A percentile compares a stretch with the other conserved stretches of the same genome.
Evolutionary conservation across 2,113 vertebrate genomes (phyloP).

Genomic region (Sceloporus tristichus): DNA sequence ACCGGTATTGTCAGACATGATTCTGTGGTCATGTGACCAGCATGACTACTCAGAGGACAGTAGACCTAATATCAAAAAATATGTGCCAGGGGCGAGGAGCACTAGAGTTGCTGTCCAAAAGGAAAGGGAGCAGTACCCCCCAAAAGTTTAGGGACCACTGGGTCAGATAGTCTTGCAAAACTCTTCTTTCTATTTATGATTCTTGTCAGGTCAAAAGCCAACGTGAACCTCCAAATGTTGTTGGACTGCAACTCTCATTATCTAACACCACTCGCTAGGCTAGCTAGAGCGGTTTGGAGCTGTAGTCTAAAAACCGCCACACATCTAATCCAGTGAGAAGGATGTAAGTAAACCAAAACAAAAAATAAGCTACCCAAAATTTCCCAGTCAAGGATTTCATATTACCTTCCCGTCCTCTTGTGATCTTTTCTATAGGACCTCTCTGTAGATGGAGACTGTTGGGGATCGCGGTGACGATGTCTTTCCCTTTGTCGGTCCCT

Average conservation of each 20-base stretch:
- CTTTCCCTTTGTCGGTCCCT: conserved; percentile 87
- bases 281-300: too few relatives aligned
- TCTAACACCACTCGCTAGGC: neutral
- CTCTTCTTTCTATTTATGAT: neutral
- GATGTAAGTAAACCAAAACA: neutral
- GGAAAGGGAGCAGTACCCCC: too few relatives aligned
- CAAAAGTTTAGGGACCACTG: neutral
- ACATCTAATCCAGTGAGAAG: too few relatives aligned
- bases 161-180: neutral
- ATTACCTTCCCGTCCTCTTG: conserved; percentile 89
- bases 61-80: too few relatives aligned
- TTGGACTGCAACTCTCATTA: neutral
- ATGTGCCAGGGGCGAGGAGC: too few relatives aligned
- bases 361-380: neutral
- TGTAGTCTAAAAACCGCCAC: neutral
- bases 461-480: conserved; percentile 89
- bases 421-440: conserved; percentile 87
- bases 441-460: conserved; percentile 87
- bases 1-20: too few relatives aligned
- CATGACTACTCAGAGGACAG: too few relatives aligned
- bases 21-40: too few relatives aligned
- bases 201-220: neutral
- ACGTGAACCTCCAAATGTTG: neutral
- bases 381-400: neutral
- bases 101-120: too few relatives aligned